Evolutionary conservation across 2,113 vertebrate genomes (phyloP), one percentile per base, ranked within the genome.

Genomic region (Aspidoscelis tigris): DNA sequence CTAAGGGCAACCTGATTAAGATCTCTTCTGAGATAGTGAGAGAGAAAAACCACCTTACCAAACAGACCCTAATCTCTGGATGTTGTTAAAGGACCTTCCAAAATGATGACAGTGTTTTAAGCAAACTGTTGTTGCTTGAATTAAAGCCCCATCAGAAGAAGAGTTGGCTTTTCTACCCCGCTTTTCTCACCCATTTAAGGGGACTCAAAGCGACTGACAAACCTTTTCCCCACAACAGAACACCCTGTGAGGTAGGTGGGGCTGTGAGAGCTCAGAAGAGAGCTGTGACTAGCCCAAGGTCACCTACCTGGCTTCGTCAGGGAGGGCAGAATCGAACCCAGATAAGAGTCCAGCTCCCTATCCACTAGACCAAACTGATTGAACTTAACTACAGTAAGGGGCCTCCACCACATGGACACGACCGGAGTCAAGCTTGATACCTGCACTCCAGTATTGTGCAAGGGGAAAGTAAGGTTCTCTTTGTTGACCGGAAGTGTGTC

Each of bases 1-100:
- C 82, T 84, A 14, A 73, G 81, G 82, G 85, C 24, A 72, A 80
- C 82, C 78, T 77, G 89, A 91, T 88, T 83, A 91, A 9, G 86
- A 86, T 89, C 82, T 39, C 50, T 89, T 68, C 47, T 18, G 14
- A 61, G 58, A 61, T 61, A 61, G 58, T 16, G 58, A 16, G 58
- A 16, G 71, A 11, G 84, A 91, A 80, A 70, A 86, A 85, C 72
- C 61, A 21, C 8, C 43, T 0, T 12, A 78, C 47, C 90, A 85
- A 80, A 88, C 50, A 53, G 7, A 43, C 0, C 80, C 12, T 77
- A 0, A 68, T 47, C 39, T 68, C 47, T 33, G 50, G 7, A 14
- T 64, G 82, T 87, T 85, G 85, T 84, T 86, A 83, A 82, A 33
- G 18, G 47, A 39, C 79, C 85, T 87, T 89, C 74, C 74, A 83